Base-by-base conservation (phyloP, 1,140 invertebrate genomes). In the Homalodisca vitripennis region DNA sequence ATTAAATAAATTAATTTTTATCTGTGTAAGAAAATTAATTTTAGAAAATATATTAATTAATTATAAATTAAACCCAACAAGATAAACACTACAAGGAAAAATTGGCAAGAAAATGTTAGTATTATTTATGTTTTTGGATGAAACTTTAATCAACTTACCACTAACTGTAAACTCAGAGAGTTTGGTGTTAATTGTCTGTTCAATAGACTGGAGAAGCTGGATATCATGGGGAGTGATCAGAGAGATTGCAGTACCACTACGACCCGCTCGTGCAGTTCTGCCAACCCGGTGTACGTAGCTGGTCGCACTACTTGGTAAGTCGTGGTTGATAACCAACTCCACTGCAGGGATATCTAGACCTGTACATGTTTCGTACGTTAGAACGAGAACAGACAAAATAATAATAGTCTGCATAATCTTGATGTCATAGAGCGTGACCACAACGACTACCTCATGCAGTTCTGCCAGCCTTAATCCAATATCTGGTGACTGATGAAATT, bases 211-310 rank as follows among this genome's bases (percentile, higher is more conserved):
- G 24, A 99, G 81, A 29, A 95, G 81, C 76, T 92, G 87, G 14
- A 99, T 86, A 77, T 99, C 97, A 78, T 93, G 86, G 22, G 95
- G 97, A 0, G 94, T 95, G 64, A 99, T 88, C 47, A 99, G 83
- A 26, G 94, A 95, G 55, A 99, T 87, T 0, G 97, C 89, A 78
- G 89, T 84, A 10, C 97, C 97, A 57, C 83, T 84, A 73, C 92
- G 83, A 0, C 95, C 96, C 22, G 95, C 95, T 76, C 98, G 85
- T 3, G 97, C 98, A 60, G 97, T 98, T 77, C 98, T 84, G 41
- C 98, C 98, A 20, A 99, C 97, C 74, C 98, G 86, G 82, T 99
- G 98, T 75, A 99, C 90, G 80, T 99, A 99, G 76, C 97, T 94
- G 77, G 95, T 97, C 0, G 93, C 88, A 70, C 91, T 86, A 67